phyloP scores from a whole-genome alignment of 1,140 invertebrate species.

The Melanaphis sacchari region DNA sequence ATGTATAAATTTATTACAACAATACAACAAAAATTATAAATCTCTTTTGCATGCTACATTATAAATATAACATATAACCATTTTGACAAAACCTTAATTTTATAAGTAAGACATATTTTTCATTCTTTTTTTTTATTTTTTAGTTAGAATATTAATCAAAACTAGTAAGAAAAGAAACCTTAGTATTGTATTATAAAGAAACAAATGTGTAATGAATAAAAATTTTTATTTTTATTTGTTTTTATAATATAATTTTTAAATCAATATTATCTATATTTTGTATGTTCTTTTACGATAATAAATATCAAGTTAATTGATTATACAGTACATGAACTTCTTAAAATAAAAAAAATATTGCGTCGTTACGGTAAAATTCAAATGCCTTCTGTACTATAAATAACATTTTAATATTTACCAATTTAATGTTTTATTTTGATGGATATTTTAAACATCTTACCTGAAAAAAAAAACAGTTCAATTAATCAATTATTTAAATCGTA shows the following conservation, averaged over 20 bases:
- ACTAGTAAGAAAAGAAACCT: neutral
- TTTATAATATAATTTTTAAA: neutral
- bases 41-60: neutral
- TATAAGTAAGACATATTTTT: neutral
- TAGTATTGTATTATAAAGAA: neutral
- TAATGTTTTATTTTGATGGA: neutral
- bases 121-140: no score
- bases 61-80: neutral
- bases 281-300: neutral
- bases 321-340: neutral
- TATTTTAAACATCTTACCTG: neutral
- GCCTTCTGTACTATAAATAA: neutral
- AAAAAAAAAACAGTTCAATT: neutral
- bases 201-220: neutral
- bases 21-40: no score
- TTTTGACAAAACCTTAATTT: neutral
- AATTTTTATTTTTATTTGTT: no score
- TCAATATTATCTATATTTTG: neutral
- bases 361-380: no score
- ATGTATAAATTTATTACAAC: neutral
- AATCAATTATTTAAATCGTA: neutral
- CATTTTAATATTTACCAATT: neutral
- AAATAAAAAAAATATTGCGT: no score
- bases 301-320: neutral
- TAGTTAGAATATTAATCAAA: neutral